A percentile compares a stretch with the other conserved stretches of the same genome.
phyloP scores from a whole-genome alignment of 1,140 invertebrate genomes.

The Sarcophaga peregrina region DNA sequence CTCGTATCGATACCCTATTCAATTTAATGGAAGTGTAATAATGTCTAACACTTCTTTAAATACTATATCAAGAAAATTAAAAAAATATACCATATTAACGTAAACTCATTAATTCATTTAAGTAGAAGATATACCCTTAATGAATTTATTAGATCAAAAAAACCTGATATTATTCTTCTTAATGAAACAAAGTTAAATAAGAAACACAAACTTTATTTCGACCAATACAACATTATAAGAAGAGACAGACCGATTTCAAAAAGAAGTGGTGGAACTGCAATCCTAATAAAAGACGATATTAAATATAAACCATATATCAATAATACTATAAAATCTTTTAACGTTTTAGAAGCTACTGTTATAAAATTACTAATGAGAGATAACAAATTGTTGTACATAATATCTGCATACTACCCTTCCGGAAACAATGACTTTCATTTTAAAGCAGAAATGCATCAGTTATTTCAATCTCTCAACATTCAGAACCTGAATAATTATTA shows the following conservation, averaged over 20 bases:
- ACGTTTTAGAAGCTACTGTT: slow-evolving; percentile 6
- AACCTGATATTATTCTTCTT: no score
- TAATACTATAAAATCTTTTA: not conserved
- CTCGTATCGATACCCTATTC: slow-evolving; percentile 21
- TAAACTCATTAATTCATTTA: no score
- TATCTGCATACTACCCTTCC: slow-evolving; percentile 27
- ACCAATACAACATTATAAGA: no score
- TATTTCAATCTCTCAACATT: slow-evolving; percentile 10
- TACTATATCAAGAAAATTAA: slow-evolving; percentile 44
- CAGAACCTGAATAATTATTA: slow-evolving; percentile 26
- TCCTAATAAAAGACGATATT: slow-evolving; percentile 4
- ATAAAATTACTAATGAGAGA: not conserved
- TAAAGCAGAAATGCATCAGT: slow-evolving; percentile 2
- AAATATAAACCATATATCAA: not conserved
- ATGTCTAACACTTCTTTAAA: not conserved
- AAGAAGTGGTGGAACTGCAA: no score
- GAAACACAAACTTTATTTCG: no score
- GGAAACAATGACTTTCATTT: slow-evolving; percentile 18
- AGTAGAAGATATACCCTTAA: no score
- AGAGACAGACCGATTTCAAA: no score
- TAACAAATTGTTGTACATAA: slow-evolving; percentile 10
- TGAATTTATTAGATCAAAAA: no score
- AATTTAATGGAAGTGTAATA: not conserved
- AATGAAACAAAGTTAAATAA: no score
- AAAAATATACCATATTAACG: no score